Conservation (phyloP, 2,113 vertebrate genomes). For the Pedetes capensis region DNA sequence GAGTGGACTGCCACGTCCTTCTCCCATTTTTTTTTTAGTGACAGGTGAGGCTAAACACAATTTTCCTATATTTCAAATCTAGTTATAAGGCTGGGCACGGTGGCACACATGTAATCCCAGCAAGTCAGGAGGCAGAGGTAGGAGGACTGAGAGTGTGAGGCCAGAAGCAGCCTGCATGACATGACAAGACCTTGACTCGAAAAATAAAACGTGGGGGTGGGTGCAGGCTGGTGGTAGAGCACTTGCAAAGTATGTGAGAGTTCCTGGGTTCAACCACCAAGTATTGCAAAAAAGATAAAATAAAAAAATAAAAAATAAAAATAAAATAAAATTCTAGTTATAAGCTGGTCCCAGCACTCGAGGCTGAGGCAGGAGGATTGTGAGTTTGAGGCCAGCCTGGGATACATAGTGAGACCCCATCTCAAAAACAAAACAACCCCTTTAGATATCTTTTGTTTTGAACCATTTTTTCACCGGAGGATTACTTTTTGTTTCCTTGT, state of each 20-base stretch:
- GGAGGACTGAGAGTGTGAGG: too few species aligned
- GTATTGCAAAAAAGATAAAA: background rate
- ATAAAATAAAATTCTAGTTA: background rate
- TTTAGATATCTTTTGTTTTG: background rate
- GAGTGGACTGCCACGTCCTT: too few species aligned
- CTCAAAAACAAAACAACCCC: background rate
- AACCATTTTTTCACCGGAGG: background rate
- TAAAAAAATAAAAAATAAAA: background rate
- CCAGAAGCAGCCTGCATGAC: too few species aligned
- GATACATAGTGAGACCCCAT: background rate
- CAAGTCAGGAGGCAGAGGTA: too few species aligned
- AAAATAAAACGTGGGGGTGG: too few species aligned
- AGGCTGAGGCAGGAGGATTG: background rate
- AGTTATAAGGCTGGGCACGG: too few species aligned
- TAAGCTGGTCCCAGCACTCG: background rate
- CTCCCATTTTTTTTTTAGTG: too few species aligned
- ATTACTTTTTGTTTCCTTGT: background rate
- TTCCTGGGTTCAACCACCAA: background rate
- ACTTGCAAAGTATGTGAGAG: background rate
- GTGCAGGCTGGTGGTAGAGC: background rate
- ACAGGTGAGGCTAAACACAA: background rate
- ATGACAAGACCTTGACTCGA: too few species aligned
- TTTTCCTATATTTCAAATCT: background rate
- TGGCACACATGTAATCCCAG: too few species aligned
- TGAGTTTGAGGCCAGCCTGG: background rate